phyloP scores from a whole-genome alignment of 2,797 vertebrate species.

The Sarcophilus harrisii region DNA sequence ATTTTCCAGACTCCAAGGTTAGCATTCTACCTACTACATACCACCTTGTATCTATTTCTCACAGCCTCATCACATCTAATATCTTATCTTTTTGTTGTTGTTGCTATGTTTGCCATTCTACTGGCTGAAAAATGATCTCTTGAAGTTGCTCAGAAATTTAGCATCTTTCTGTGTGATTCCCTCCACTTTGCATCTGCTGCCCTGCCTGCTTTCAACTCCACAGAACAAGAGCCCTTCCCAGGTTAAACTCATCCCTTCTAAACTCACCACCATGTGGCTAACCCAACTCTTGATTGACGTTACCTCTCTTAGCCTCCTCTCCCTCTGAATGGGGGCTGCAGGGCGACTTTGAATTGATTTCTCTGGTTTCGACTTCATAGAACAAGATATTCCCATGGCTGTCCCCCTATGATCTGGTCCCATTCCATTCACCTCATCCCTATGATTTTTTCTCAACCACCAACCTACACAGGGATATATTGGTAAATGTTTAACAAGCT shows the following conservation, averaged over 20 bases:
- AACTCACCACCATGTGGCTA: not conserved
- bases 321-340: not conserved
- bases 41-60: not conserved
- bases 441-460: not conserved
- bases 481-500: not conserved
- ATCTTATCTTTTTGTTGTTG: too few species aligned
- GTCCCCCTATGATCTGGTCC: too few species aligned
- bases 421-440: not conserved
- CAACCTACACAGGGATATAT: not conserved
- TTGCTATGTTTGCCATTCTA: not conserved
- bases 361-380: not conserved
- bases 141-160: not conserved
- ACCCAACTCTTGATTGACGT: not conserved
- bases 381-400: not conserved
- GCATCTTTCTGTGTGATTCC: not conserved
- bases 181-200: not conserved
- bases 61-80: not conserved
- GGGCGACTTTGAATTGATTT: not conserved
- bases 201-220: not conserved
- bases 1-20: not conserved
- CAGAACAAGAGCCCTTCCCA: not conserved
- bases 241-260: not conserved
- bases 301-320: not conserved
- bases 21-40: not conserved
- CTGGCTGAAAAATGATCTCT: too few species aligned